Evolutionary conservation across 2,888 invertebrate species (phyloP).

Genomic region (Silvanus unidentatus): DNA sequence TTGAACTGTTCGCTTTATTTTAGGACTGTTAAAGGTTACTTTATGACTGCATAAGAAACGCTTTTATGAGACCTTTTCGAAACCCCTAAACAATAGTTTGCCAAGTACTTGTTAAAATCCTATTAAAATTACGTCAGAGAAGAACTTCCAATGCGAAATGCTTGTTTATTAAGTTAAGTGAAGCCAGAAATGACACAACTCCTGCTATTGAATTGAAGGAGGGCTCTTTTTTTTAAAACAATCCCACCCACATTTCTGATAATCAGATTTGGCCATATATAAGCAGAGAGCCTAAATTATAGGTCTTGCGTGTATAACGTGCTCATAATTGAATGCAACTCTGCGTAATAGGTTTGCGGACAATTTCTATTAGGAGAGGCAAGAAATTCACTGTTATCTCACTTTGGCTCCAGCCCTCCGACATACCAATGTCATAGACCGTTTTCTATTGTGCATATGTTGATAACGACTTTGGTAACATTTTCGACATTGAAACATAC

Average conservation of each 20-base stretch:
- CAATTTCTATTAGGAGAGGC: slow-evolving; percentile 12
- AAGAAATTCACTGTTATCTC: too few species aligned
- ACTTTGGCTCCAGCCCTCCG: too few species aligned
- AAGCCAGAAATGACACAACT: too few species aligned
- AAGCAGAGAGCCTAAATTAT: background rate
- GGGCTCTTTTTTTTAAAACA: too few species aligned
- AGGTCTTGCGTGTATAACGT: slow-evolving; percentile 5
- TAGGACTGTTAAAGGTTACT: too few species aligned
- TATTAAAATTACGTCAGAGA: background rate
- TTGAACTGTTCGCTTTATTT: too few species aligned
- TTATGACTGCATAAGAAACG: background rate
- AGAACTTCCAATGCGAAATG: too few species aligned
- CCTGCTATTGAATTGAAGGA: too few species aligned
- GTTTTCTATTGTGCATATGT: slow-evolving; percentile 7
- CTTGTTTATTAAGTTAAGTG: too few species aligned
- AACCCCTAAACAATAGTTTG: slow-evolving; percentile 3
- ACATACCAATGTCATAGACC: background rate
- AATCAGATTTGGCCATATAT: background rate
- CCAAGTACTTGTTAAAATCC: background rate
- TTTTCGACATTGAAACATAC: slow-evolving; percentile 25
- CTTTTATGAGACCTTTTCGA: background rate
- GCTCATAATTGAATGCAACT: slow-evolving; percentile 15
- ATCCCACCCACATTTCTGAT: too few species aligned
- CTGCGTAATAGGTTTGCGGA: slow-evolving; percentile 13
- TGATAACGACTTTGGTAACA: slow-evolving; percentile 20